Evolutionary conservation across 2,797 vertebrate species (phyloP).

Genomic region (Gymnodraco acuticeps): DNA sequence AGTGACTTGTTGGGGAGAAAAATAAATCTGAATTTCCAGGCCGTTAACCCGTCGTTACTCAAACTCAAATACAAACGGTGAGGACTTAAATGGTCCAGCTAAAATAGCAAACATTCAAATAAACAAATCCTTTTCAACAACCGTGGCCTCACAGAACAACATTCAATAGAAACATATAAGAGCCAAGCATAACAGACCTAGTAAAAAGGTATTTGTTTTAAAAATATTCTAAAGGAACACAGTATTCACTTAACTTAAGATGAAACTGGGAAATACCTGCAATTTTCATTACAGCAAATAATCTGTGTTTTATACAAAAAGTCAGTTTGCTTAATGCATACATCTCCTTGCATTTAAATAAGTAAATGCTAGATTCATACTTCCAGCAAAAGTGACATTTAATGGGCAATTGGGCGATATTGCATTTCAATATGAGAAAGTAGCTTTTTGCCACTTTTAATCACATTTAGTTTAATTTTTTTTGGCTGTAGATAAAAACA

Average conservation of each 20-base stretch:
- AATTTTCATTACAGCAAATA: neutral
- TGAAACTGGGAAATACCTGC: neutral
- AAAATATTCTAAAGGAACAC: constrained; percentile 1
- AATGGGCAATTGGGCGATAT: neutral
- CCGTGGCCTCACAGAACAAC: neutral
- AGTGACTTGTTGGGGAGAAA: neutral
- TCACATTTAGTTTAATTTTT: neutral
- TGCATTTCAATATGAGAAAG: neutral
- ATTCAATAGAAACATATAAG: neutral
- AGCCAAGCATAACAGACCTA: neutral
- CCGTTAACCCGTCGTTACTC: neutral
- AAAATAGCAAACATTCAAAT: neutral
- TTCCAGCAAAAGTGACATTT: neutral
- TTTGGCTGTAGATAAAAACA: neutral
- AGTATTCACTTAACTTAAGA: neutral
- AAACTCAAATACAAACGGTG: neutral
- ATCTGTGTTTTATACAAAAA: too few relatives aligned
- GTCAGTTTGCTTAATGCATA: neutral
- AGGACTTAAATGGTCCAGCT: neutral
- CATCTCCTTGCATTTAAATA: neutral
- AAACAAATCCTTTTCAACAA: neutral
- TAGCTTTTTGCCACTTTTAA: neutral
- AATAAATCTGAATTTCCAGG: neutral
- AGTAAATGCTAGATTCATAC: neutral
- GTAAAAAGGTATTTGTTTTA: neutral